Base-by-base conservation (phyloP, 2,888 invertebrate genomes). In the Melanchra persicariae region DNA sequence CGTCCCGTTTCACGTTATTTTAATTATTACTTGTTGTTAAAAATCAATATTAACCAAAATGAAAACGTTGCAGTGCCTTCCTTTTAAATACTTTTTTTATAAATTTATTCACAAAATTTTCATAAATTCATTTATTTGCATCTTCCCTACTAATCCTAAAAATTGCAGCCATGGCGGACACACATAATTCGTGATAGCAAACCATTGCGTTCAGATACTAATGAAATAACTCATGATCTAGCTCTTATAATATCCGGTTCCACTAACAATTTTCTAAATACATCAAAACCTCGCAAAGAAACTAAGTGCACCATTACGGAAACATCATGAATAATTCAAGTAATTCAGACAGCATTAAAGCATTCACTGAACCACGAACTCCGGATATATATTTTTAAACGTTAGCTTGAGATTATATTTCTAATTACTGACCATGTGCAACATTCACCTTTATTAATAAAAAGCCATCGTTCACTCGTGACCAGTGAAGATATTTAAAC, bases 251-350 rank as follows among this genome's bases (percentile, higher is more conserved):
- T 55, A 66, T 70, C 66, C 59, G 51, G 65, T 15, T 79, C 17
- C 51, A 61, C 12, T 47, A 51, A 26, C 24, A 52, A 70, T 68
- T 71, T 61, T 68, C 55, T 80, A 67, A 78, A 67, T 67, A 71
- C 54, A 75, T 67, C 76, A 61, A 59, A 61, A 64, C 15, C 54
- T 34, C 49, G 19, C 52, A 30, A 58, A 71, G 49, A 76, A 76
- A 71, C 65, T 45, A 79, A 79, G 62, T 79, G 66, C 71, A 62
- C 63, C 49, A 76, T 76, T 77, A 77, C 49, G 65, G 65, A 68
- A 58, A 65, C 54, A 40, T 79, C 68, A 79, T 79, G 67, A 79
- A 79, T 79, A 76, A 80, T 80, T 76, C 71, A 79, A 65, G 58
- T 55, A 61, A 71, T 77, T 62, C 81, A 66, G 57, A 71, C 24